Percentiles rank a stretch among this genome's conserved stretches.
Evolutionary conservation across 2,888 invertebrate genomes (phyloP).

Genomic region (Entomobrya multifasciata): DNA sequence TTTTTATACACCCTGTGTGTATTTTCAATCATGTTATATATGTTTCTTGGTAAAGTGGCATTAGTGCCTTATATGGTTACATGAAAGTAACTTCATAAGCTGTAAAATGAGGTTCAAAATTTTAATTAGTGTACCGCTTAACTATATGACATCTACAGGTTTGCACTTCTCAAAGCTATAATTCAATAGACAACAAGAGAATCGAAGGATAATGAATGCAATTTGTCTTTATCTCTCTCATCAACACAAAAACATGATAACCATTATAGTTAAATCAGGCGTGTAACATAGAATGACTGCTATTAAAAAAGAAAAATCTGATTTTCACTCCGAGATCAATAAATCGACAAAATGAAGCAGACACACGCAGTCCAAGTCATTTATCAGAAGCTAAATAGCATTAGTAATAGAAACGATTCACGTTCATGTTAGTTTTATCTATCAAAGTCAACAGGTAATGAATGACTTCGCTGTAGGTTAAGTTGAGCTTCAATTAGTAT

Average conservation of each 20-base stretch:
- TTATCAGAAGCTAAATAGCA: slow-evolving; percentile 69
- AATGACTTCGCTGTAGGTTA: slow-evolving; percentile 70
- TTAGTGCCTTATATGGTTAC: no score
- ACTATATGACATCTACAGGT: no score
- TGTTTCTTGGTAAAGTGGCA: no score
- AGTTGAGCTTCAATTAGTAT: slow-evolving; percentile 63
- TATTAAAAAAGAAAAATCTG: slow-evolving; percentile 8
- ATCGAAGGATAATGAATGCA: slow-evolving; percentile 49
- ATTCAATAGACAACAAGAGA: slow-evolving; percentile 20
- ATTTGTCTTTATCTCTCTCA: slow-evolving; percentile 48
- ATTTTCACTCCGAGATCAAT: slow-evolving; percentile 35
- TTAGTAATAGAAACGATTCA: slow-evolving; percentile 63
- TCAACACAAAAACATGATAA: slow-evolving; percentile 17
- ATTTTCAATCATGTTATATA: no score
- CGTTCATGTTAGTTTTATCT: slow-evolving; percentile 67
- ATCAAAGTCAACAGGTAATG: slow-evolving; percentile 64
- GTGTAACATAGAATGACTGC: not conserved
- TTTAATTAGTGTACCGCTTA: no score
- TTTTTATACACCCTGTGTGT: no score
- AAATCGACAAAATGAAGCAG: slow-evolving; percentile 63
- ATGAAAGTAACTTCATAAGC: no score
- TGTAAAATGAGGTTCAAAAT: no score
- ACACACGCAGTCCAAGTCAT: slow-evolving; percentile 65
- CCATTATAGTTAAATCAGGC: not conserved
- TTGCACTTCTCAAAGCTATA: no score